These are phyloP conservation scores for Peromyscus leucopus DNA, from an alignment of 2,113 vertebrate genomes.

Conservation along the genomic window DNA sequence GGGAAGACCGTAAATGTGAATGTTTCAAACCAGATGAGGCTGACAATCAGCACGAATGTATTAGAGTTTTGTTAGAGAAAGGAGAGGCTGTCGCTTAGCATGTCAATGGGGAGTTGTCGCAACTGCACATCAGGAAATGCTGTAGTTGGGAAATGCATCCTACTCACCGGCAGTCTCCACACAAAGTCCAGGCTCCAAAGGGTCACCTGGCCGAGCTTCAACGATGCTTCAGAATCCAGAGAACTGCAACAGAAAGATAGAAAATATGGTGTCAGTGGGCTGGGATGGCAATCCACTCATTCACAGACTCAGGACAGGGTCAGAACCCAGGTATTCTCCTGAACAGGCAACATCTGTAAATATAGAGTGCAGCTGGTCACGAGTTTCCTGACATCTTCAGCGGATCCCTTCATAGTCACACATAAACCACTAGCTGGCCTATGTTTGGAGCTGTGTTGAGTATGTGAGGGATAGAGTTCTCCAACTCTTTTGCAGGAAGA, in stretches of 20 bases:
- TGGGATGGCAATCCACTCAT: neutral
- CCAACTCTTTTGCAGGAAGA: neutral
- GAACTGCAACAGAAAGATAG: slow-evolving; percentile 11
- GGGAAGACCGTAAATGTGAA: neutral
- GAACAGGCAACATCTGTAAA: neutral
- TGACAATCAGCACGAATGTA: neutral
- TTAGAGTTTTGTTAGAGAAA: neutral
- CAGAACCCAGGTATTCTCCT: neutral
- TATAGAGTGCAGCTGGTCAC: neutral
- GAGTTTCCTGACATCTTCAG: neutral
- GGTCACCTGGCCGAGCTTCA: neutral
- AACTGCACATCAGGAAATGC: rapidly evolving
- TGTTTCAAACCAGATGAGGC: neutral
- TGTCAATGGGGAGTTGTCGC: rapidly evolving
- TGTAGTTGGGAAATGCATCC: rapidly evolving
- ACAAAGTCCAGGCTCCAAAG: rapidly evolving
- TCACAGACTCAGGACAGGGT: neutral
- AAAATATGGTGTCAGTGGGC: neutral
- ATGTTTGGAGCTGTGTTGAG: neutral
- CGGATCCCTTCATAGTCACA: neutral
- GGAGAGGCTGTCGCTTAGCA: rapidly evolving
- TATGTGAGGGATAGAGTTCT: neutral
- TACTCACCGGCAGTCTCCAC: slow-evolving; percentile 41
- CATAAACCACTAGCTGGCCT: too few relatives aligned
- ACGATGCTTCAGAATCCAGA: neutral